A percentile compares a stretch with the other conserved stretches of the same genome.
phyloP scores from a whole-genome alignment of 2,113 vertebrate species.

The Crotalus helleri region DNA sequence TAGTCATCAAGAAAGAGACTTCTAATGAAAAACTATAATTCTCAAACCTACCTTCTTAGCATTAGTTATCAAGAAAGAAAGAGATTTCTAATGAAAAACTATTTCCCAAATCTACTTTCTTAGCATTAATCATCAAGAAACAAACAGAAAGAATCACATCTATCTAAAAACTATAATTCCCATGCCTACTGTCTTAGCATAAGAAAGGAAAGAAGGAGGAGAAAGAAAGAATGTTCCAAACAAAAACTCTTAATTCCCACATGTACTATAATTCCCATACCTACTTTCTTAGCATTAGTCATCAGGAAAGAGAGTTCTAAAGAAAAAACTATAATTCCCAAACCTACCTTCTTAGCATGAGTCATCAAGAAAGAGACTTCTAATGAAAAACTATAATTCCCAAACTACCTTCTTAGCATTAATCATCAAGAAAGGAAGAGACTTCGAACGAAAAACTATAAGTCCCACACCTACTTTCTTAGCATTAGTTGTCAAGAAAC shows the following conservation, averaged over 20 bases:
- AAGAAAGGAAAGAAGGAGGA: too few species aligned
- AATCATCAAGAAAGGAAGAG: neutral
- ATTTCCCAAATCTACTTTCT: neutral
- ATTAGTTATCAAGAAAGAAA: neutral
- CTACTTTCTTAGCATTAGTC: neutral
- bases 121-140: neutral
- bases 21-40: neutral
- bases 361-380: neutral
- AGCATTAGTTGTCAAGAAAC: neutral
- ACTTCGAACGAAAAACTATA: neutral
- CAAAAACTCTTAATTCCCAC: too few species aligned
- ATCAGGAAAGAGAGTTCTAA: neutral
- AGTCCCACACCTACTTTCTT: neutral
- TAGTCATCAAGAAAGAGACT: neutral
- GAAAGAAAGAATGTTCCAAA: neutral
- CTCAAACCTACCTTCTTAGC: neutral
- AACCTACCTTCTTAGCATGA: neutral
- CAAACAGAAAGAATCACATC: neutral
- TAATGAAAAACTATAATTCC: neutral
- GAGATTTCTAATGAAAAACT: too few species aligned
- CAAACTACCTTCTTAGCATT: neutral
- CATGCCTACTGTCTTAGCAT: too few species aligned
- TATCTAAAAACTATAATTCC: too few species aligned
- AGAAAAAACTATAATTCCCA: neutral
- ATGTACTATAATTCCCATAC: neutral